Conservation (phyloP, 1,140 invertebrate genomes). For the Polypedilum pembai region DNA sequence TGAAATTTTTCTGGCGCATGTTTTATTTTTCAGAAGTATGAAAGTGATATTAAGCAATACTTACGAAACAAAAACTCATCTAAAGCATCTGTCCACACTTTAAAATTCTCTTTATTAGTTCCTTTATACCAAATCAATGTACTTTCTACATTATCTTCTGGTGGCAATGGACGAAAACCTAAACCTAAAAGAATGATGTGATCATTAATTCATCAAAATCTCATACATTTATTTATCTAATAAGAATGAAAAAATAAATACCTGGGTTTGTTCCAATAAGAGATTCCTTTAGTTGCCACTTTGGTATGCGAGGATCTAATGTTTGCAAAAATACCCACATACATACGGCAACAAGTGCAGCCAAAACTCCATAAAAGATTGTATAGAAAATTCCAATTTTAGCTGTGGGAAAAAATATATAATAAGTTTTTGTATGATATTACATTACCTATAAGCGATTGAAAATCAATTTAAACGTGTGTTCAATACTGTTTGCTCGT, state of each 20-base stretch:
- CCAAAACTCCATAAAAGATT: constrained; percentile 80
- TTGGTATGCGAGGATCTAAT: constrained; percentile 76
- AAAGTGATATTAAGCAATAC: constrained; percentile 36
- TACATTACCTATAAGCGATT: no score
- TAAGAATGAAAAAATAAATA: constrained; percentile 36
- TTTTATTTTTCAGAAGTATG: no score
- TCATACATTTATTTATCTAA: background rate
- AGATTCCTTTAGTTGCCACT: constrained; percentile 70
- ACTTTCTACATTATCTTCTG: constrained; percentile 73
- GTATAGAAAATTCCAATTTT: constrained; percentile 89
- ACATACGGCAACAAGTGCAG: constrained; percentile 79
- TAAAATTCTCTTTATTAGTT: constrained; percentile 61
- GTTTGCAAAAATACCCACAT: constrained; percentile 89
- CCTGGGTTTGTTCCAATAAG: constrained; percentile 89
- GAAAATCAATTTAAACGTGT: no score
- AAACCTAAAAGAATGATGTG: constrained; percentile 53
- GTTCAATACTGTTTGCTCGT: no score
- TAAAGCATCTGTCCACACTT: constrained; percentile 67
- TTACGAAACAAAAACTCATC: constrained; percentile 67
- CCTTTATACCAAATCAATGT: constrained; percentile 89
- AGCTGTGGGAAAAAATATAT: constrained; percentile 52
- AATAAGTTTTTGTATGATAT: no score
- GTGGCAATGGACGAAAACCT: constrained; percentile 84
- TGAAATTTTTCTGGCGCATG: no score
- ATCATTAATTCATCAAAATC: constrained; percentile 23